Evolutionary conservation across 2,888 invertebrate genomes (phyloP), one percentile per base, ranked within the genome.

Genomic region (Nyleta sp.): DNA sequence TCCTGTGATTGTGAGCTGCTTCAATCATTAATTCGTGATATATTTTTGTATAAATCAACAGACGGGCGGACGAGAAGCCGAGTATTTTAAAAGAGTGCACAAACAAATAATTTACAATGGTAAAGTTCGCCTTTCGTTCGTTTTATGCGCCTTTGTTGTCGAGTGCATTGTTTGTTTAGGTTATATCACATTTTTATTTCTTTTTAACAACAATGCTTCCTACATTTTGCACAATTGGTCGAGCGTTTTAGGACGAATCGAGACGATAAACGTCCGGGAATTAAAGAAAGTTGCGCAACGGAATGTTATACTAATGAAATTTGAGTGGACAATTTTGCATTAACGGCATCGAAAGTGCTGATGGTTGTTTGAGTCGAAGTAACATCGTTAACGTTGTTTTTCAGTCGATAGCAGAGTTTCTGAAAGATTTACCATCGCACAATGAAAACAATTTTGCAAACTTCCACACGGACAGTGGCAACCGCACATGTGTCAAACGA

Each of bases 401-500:
- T 72, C 92, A 95, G 96, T 96, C 96, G 85, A 95, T 96, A 81
- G 95, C 95, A 83, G 97, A 98, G 89, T 98, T 98, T 91, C 91
- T 98, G 80, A 97, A 97, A 91, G 97, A 96, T 82, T 92, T 98
- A 80, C 98, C 98, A 77, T 96, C 96, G 15, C 96, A 96, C 89
- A 95, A 98, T 91, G 95, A 96, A 87, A 95, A 94, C 83, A 98
- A 98, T 90, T 98, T 98, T 89, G 95, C 97, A 33, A 93, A 96
- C 88, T 97, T 96, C 90, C 97, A 97, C 91, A 95, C 95, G 64
- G 98, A 98, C 87, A 95, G 94, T 88, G 96, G 95, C 35, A 95
- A 95, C 84, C 93, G 96, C 88, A 95, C 95, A 67, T 95, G 95
- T 85, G 94, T 96, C 31, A 96, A 97, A 91, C 94, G 96, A 87